Conservation (phyloP, 2,113 vertebrate species). For the Pipra filicauda region DNA sequence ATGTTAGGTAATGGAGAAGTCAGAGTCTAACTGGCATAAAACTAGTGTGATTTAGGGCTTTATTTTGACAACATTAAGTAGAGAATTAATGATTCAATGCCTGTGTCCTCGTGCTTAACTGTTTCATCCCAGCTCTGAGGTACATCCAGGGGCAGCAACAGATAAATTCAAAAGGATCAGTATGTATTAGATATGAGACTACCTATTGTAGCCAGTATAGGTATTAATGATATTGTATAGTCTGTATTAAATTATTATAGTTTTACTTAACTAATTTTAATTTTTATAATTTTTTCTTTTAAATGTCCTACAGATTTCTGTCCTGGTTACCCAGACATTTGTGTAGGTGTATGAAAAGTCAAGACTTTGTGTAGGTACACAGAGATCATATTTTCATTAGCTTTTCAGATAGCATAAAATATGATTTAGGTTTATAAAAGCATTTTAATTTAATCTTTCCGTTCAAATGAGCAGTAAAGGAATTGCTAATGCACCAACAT, state of each 20-base stretch:
- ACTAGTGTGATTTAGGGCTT: neutral
- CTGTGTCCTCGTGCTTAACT: neutral
- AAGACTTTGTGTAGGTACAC: neutral
- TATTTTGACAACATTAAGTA: neutral
- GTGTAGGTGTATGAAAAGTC: neutral
- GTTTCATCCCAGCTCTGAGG: neutral
- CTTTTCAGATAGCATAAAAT: neutral
- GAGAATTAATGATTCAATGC: neutral
- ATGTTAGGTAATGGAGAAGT: neutral
- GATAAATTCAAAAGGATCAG: neutral
- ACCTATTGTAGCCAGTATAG: neutral
- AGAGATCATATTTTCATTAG: neutral
- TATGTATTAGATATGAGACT: neutral
- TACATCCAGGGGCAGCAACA: neutral
- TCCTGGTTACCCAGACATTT: neutral
- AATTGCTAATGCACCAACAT: neutral
- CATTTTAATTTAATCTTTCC: neutral
- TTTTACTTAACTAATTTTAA: neutral
- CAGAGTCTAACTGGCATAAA: neutral
- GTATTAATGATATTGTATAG: neutral
- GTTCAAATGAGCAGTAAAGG: neutral
- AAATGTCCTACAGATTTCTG: neutral
- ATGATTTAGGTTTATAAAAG: neutral
- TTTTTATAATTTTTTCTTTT: neutral
- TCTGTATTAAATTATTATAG: neutral